phyloP scores from a whole-genome alignment of 2,113 vertebrate species.

The Malurus elegans region DNA sequence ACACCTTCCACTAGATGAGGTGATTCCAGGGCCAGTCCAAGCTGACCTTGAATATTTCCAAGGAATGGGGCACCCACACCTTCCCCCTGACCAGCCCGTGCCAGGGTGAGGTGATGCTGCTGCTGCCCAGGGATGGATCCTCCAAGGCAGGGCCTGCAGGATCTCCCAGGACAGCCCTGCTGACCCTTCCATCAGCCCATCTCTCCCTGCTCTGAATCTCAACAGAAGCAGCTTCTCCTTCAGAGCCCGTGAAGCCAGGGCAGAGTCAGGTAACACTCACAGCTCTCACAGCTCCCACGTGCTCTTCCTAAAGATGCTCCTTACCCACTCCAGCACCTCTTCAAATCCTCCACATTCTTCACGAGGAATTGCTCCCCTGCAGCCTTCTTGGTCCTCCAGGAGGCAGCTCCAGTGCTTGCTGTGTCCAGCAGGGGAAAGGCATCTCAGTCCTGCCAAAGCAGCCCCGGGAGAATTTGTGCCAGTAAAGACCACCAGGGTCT shows the following conservation, averaged over 20 bases:
- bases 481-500: neutral
- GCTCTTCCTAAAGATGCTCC: neutral
- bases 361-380: fast-evolving
- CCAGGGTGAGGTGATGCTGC: neutral
- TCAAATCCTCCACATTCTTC: neutral
- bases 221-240: neutral
- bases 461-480: neutral
- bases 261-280: neutral
- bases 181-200: fast-evolving
- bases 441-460: neutral
- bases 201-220: neutral
- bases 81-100: neutral
- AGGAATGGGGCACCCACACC: neutral
- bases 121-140: neutral
- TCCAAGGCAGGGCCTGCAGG: neutral
- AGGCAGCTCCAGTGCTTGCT: neutral
- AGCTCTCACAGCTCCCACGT: neutral
- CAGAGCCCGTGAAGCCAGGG: neutral
- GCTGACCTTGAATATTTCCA: neutral
- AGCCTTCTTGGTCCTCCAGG: neutral
- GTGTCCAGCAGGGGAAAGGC: neutral
- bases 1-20: neutral
- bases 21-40: neutral
- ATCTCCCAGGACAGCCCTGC: fast-evolving
- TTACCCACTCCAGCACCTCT: neutral